These are phyloP conservation scores for Lates calcarifer DNA, from an alignment of 2,113 vertebrate genomes.

Conservation along the genomic window DNA sequence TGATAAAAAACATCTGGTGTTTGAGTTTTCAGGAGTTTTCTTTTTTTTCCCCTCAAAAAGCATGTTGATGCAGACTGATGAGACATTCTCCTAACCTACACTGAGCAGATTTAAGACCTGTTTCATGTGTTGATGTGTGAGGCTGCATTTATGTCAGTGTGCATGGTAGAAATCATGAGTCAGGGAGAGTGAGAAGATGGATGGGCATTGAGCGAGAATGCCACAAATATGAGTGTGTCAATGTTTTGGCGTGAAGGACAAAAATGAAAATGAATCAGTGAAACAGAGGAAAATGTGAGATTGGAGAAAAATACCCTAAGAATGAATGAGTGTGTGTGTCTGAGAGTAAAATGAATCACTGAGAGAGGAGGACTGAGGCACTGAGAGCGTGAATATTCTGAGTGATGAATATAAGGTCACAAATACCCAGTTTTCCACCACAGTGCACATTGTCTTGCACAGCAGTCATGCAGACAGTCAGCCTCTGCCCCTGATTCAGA, in stretches of 20 bases:
- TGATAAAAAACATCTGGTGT: constrained; percentile 60
- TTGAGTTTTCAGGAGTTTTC: constrained; percentile 12
- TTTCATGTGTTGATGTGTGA: constrained; percentile 30
- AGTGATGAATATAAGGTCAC: constrained; percentile 41
- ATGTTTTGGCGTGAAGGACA: constrained; percentile 15
- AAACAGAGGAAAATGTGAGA: neutral
- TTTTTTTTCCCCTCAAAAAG: neutral
- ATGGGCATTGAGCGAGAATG: neutral
- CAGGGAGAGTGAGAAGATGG: neutral
- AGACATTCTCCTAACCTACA: constrained; percentile 23
- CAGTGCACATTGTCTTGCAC: constrained; percentile 38
- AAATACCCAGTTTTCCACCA: constrained; percentile 32
- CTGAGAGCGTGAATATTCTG: neutral
- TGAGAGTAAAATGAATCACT: constrained; percentile 25
- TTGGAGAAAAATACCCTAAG: constrained; percentile 10
- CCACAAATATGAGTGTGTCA: constrained; percentile 7
- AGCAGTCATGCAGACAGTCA: constrained; percentile 46
- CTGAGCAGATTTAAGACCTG: constrained; percentile 18
- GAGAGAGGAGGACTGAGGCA: neutral
- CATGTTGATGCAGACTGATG: constrained; percentile 32
- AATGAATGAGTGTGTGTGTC: neutral
- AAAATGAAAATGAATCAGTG: neutral
- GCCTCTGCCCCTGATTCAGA: constrained; percentile 43
- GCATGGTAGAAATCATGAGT: constrained; percentile 5
- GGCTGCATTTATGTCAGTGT: constrained; percentile 14